Base-by-base conservation (phyloP, 2,797 vertebrate species). In the Spinus pinus region DNA sequence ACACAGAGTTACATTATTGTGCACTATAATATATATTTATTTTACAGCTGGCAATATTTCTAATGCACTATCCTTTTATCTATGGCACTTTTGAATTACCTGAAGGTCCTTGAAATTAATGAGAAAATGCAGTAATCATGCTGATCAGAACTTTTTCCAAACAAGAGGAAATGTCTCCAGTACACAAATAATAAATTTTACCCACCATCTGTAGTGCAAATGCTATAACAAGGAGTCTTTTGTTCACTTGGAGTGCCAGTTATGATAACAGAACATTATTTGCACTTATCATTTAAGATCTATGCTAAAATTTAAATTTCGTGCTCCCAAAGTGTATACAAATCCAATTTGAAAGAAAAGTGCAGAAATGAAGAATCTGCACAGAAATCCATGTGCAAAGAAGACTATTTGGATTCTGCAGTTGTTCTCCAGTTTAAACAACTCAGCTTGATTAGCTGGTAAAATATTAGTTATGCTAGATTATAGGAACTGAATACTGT, bases 391-490 rank as follows among this genome's bases (percentile, higher is more conserved):
- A 24, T 80, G 33, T 75, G 42, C 42, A 95, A 94, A 93, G 80
- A 75, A 51, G 39, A 81, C 41, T 93, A 65, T 80, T 92, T 84
- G 60, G 39, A 70, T 93, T 96, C 44, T 90, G 64, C 12, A 41
- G 7, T 89, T 35, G 79, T n/a, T 4, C 7, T 79, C 27, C 73
- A 89, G 27, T 95, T 95, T 96, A 94, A 97, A 90, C 25, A 95
- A 69, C 37, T 92, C 79, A 66, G 39, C 30, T 91, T 96, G 78
- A 96, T 96, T 94, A 97, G n/a, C 44, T 85, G 25, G n/a, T 94
- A 92, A 96, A 97, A 95, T 96, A 92, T 88, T 88, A 94, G 70
- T 87, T 96, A 94, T 94, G 49, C 56, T 95, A 80, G 44, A 79
- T 88, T 92, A 86, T 72, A 92, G 75, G 57, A 94, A 88, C 15